These are phyloP conservation scores for Phalanger gymnotis DNA, from an alignment of 2,797 vertebrate species.

Conservation along the genomic window DNA sequence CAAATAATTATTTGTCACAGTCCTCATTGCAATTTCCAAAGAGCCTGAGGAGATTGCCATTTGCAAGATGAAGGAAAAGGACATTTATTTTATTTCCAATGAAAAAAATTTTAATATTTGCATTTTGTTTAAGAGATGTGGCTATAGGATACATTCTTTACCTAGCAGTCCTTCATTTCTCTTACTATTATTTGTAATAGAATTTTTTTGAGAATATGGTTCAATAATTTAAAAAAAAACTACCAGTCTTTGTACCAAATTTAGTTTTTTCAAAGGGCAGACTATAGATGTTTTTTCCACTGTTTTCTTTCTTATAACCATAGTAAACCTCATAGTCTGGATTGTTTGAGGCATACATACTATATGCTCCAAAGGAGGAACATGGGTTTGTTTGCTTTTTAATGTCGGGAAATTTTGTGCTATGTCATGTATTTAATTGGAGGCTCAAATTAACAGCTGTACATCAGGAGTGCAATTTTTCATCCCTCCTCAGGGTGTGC, in stretches of 20 bases:
- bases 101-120: conserved; percentile 77
- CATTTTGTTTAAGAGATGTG: conserved; percentile 61
- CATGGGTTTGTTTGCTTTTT: not conserved
- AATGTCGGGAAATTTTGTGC: not conserved
- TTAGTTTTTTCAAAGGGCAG: conserved; percentile 11
- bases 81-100: conserved; percentile 80
- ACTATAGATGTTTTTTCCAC: not conserved
- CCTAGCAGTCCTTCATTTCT: not conserved
- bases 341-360: not conserved
- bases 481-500: not conserved
- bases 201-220: conserved; percentile 46
- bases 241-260: not conserved
- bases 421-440: not conserved
- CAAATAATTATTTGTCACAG: conserved; percentile 85
- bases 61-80: conserved; percentile 68
- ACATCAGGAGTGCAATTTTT: not conserved
- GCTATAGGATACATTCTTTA: not conserved
- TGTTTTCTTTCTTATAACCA: not conserved
- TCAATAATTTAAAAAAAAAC: not conserved
- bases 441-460: not conserved
- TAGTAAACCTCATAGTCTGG: not conserved
- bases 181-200: conserved; percentile 30
- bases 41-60: conserved; percentile 78
- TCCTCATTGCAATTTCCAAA: conserved; percentile 80
- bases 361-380: not conserved